A percentile compares a stretch with the other conserved stretches of the same genome.
These are phyloP conservation scores for Neodiprion pinetum DNA, from an alignment of 1,140 invertebrate species.

Conservation along the genomic window DNA sequence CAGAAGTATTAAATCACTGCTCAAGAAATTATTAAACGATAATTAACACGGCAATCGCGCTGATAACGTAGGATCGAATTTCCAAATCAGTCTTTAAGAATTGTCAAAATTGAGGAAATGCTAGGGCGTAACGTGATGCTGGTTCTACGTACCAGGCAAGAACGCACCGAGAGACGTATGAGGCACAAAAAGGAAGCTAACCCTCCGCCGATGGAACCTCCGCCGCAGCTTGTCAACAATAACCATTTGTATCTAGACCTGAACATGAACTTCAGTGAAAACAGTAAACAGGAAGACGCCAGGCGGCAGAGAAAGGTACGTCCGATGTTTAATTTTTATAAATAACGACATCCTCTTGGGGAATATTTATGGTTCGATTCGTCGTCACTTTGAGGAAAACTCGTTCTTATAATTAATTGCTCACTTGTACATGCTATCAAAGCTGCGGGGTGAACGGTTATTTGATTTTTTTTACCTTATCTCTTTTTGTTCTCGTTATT, in stretches of 20 bases:
- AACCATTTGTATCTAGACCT: slow-evolving; percentile 44
- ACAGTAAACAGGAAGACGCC: slow-evolving; percentile 31
- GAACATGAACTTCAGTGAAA: slow-evolving; percentile 41
- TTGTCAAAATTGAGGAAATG: slow-evolving; percentile 31
- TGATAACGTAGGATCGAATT: not conserved
- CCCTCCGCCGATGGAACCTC: slow-evolving; percentile 43
- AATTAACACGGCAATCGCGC: not conserved
- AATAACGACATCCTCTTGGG: not conserved
- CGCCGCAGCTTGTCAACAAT: slow-evolving; percentile 41
- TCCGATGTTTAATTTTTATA: not conserved
- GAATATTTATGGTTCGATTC: too few species aligned
- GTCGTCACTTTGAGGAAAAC: too few species aligned
- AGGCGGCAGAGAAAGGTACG: slow-evolving; percentile 32
- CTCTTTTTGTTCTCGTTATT: too few species aligned
- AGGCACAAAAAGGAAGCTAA: slow-evolving; percentile 46
- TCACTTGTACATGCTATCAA: too few species aligned
- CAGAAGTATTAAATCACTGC: not conserved
- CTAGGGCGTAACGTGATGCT: slow-evolving; percentile 43
- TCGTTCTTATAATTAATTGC: too few species aligned
- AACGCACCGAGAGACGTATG: slow-evolving; percentile 44
- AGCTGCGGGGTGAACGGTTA: too few species aligned
- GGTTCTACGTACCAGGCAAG: slow-evolving; percentile 45
- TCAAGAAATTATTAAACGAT: not conserved
- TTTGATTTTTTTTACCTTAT: too few species aligned
- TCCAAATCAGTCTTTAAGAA: not conserved